phyloP scores from a whole-genome alignment of 37 sponge, comb jelly and placozoan species.

The Haliclona indistincta region DNA sequence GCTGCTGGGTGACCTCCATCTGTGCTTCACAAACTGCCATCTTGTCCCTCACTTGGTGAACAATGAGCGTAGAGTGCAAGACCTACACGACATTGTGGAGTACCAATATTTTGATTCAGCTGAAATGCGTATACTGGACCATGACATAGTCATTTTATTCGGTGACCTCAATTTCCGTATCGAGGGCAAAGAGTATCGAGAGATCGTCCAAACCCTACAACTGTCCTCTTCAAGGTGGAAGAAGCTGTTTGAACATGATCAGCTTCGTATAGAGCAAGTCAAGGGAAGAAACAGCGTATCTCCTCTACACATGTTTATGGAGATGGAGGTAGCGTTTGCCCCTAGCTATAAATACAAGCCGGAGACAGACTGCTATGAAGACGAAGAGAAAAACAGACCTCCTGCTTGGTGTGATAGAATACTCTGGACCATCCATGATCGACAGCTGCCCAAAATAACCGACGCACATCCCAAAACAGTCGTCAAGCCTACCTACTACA shows the following conservation, averaged over 20 bases:
- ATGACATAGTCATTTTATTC: slow-evolving; percentile 70
- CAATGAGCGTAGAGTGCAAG: slow-evolving; percentile 52
- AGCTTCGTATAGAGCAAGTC: slow-evolving; percentile 58
- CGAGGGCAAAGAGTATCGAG: slow-evolving; percentile 51
- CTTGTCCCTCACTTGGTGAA: slow-evolving; percentile 63
- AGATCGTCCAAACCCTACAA: slow-evolving; percentile 28
- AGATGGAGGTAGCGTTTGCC: slow-evolving; percentile 55
- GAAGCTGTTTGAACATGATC: slow-evolving; percentile 50
- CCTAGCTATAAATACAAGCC: slow-evolving; percentile 77
- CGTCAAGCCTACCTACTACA: slow-evolving; percentile 34
- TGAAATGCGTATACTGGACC: slow-evolving; percentile 14
- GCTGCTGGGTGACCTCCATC: slow-evolving; percentile 36
- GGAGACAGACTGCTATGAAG: slow-evolving; percentile 47
- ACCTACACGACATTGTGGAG: slow-evolving; percentile 55
- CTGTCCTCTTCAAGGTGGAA: not conserved
- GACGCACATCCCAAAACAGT: slow-evolving; percentile 24
- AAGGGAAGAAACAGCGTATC: slow-evolving; percentile 40
- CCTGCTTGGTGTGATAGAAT: slow-evolving; percentile 88
- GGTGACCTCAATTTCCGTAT: slow-evolving; percentile 84
- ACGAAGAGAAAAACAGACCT: slow-evolving; percentile 53
- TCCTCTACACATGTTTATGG: slow-evolving; percentile 50
- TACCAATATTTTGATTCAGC: slow-evolving; percentile 28
- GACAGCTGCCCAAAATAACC: slow-evolving; percentile 26
- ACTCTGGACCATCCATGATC: slow-evolving; percentile 66
- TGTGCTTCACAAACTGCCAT: slow-evolving; percentile 84